Base-by-base conservation (phyloP, 2,797 vertebrate genomes). In the Thalassophryne amazonica region DNA sequence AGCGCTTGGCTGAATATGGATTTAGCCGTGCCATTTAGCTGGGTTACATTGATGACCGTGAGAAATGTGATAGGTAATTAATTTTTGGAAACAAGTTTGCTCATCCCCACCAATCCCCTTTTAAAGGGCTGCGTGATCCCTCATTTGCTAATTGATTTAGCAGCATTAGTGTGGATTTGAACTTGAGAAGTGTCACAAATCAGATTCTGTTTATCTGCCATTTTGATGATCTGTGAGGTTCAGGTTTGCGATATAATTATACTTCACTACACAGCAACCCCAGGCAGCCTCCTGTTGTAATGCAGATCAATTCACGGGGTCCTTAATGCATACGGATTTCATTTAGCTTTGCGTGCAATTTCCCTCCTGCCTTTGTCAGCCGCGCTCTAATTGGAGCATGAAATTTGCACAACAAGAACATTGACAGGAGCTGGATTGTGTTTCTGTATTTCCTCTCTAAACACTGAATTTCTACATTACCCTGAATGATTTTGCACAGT, bases 191-290 rank as follows among this genome's bases (percentile, higher is more conserved):
- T 84, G 73, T 77, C 66, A 69, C 60, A 71, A 78, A 86, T 83
- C 78, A 39, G 77, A 70, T 58, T 58, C 45, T 87, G 86, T 88
- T 91, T 89, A 85, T 87, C 73, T 81, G 75, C 69, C 75, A 84
- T 90, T 84, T 87, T 71, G 45, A 68, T 2, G 22, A 56, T 69
- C 76, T 21, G 4, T 60, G 75, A 51, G 71, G 80, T 74, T 88
- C 89, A 87, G 76, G 68, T 79, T 85, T 66, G 80, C 29, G 77
- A 73, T 84, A 85, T 91, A 89, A 91, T 90, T 90, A 91, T 84
- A 83, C 73, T 81, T 73, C 60, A 5, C 69, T 56, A 69, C 63
- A 83, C 73, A 62, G 53, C 60, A 73, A 85, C 83, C 84, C 66
- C 3, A 57, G 49, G 58, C 52, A 70, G 81, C 80, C 73, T 73